Base-by-base conservation (phyloP, 2,797 vertebrate species). In the Phoxinus dragarum region DNA sequence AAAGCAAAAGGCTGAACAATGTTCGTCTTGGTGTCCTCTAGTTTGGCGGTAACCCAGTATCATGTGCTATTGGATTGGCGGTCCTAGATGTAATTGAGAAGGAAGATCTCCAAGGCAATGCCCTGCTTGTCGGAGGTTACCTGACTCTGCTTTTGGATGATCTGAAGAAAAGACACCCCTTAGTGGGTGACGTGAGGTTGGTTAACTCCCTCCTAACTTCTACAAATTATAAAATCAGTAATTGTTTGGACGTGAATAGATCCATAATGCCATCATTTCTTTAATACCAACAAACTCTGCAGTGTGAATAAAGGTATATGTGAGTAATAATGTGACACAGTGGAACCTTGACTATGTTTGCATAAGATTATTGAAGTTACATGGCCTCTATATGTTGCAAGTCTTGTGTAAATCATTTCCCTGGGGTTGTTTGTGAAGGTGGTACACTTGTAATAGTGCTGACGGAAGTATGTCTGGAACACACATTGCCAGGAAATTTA, bases 1-100 rank as follows among this genome's bases (percentile, higher is more conserved):
- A 73, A n/a, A 72, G 64, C 36, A 72, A 23, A 44, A 19, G 7
- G 34, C n/a, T 84, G 38, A 80, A 36, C 19, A 78, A 75, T 67
- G 27, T 66, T 6, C 75, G 4, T 80, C 8, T 76, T 40, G 86
- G 21, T 86, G 66, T 77, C 10, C 27, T n/a, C 44, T 77, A 99
- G 98, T 99, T 98, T 92, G 98, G 97, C 38, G 98, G 98, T 69
- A 99, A 99, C 88, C 98, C 98, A 0, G 98, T 99, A 68, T 99
- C 98, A 6, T 99, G 98, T 88, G 98, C 98, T 86, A 95, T 99
- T 86, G 98, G 97, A 3, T 88, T 99, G 92, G 97, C 98, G 1
- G 97, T 99, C 59, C 92, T 99, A 5, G 96, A 98, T 10, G 89
- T 99, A 89, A 98, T 99, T 87, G 94, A 94, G 92, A 96, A 96